Conservation (phyloP, 2,888 invertebrate genomes). For the Patella ulyssiponensis region DNA sequence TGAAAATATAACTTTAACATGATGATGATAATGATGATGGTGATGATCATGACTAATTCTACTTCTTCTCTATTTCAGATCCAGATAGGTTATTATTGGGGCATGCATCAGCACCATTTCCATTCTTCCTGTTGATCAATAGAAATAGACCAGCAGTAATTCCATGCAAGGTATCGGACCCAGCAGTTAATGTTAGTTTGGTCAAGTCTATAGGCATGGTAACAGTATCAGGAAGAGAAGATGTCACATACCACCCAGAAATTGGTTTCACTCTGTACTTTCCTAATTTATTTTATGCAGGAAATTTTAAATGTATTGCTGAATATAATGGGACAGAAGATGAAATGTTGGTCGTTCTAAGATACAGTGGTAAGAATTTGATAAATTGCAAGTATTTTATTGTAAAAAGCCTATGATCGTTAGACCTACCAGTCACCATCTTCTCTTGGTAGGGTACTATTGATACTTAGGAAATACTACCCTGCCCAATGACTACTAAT, state of each 20-base stretch:
- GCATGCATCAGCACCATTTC: slow-evolving; percentile 13
- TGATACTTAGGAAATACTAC: too few relatives aligned
- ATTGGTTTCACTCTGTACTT: slow-evolving; percentile 48
- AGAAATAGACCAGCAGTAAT: slow-evolving; percentile 34
- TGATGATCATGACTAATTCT: background rate
- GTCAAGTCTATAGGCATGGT: slow-evolving; percentile 13
- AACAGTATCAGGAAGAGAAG: slow-evolving; percentile 29
- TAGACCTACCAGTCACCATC: too few relatives aligned
- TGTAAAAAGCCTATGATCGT: too few relatives aligned
- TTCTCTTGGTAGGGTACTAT: too few relatives aligned
- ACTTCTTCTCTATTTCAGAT: slow-evolving; percentile 38
- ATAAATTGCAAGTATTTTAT: too few relatives aligned
- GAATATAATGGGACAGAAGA: slow-evolving; percentile 24
- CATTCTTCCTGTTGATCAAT: slow-evolving; percentile 27
- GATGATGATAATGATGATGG: too few relatives aligned
- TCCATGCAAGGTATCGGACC: slow-evolving; percentile 48
- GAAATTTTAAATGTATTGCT: slow-evolving; percentile 43
- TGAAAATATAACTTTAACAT: too few relatives aligned
- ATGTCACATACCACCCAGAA: slow-evolving; percentile 44
- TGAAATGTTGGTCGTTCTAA: slow-evolving; percentile 10
- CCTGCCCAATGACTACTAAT: too few relatives aligned
- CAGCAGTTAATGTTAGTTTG: slow-evolving; percentile 44
- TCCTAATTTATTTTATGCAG: slow-evolving; percentile 42
- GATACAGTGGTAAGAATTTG: slow-evolving; percentile 16
- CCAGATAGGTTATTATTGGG: slow-evolving; percentile 35